Conservation (phyloP, 2,113 vertebrate species). For the Craseonycteris thonglongyai region DNA sequence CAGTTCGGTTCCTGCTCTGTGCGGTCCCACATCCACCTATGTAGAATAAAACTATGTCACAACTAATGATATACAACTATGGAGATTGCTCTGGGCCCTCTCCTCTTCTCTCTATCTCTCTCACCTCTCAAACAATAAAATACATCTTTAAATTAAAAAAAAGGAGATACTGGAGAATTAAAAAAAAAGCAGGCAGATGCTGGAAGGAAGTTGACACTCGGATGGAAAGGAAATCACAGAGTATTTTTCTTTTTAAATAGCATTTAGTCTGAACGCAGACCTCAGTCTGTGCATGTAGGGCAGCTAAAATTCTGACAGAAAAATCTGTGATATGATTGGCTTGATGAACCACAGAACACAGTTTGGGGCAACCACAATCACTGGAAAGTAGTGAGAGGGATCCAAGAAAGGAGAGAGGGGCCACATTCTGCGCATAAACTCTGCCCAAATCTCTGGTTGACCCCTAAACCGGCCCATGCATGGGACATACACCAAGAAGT, state of each 20-base stretch:
- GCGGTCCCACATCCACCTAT: no score
- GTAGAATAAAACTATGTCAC: no score
- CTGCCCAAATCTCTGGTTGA: not conserved
- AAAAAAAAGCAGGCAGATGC: not conserved
- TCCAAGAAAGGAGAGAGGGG: not conserved
- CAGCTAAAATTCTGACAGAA: not conserved
- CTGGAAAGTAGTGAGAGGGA: not conserved
- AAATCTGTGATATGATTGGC: not conserved
- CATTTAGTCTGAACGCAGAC: not conserved
- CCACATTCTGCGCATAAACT: not conserved
- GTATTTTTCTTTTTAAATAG: not conserved
- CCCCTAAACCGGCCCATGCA: no score
- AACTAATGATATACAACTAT: no score
- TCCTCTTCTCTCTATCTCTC: no score
- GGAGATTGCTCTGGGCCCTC: no score
- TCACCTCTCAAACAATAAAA: no score
- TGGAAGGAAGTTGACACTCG: not conserved
- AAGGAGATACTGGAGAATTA: no score
- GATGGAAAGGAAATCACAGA: not conserved
- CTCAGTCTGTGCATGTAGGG: not conserved
- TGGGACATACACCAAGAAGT: not conserved
- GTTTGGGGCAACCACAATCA: not conserved
- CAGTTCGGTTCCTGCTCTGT: no score
- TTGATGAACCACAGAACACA: not conserved
- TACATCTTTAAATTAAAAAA: no score